These are phyloP conservation scores for Acanthacorydalis orientalis DNA, from an alignment of 2,888 invertebrate species.

Conservation along the genomic window DNA sequence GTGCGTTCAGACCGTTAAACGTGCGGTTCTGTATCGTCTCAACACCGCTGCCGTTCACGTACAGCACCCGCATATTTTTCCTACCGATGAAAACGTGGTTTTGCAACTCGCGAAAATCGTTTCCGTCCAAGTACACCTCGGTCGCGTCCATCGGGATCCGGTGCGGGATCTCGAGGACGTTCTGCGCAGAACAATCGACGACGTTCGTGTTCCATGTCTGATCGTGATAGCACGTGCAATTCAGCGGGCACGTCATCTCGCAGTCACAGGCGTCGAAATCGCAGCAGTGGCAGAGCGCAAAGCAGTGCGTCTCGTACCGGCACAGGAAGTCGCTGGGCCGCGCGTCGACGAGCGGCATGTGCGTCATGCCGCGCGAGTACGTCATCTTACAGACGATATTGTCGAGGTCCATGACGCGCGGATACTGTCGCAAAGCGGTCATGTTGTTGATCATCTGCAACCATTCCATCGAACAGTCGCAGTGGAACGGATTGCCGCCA, in stretches of 20 bases:
- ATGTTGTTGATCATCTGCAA: constrained; percentile 76
- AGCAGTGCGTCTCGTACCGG: constrained; percentile 84
- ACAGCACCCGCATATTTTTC: constrained; percentile 73
- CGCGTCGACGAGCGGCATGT: constrained; percentile 59
- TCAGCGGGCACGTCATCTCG: constrained; percentile 88
- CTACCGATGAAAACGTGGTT: constrained; percentile 80
- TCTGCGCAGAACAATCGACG: constrained; percentile 75
- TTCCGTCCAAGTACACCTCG: constrained; percentile 82
- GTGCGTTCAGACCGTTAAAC: constrained; percentile 67
- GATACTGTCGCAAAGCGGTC: constrained; percentile 67
- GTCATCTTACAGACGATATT: constrained; percentile 79
- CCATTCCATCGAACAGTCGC: constrained; percentile 95
- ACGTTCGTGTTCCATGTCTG: constrained; percentile 86
- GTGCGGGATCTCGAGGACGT: constrained; percentile 60
- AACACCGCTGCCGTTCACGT: constrained; percentile 70
- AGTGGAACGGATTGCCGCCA: constrained; percentile 85
- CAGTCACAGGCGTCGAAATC: constrained; percentile 94
- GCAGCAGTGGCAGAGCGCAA: constrained; percentile 88
- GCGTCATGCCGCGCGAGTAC: constrained; percentile 59
- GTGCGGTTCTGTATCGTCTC: constrained; percentile 77
- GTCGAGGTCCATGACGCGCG: constrained; percentile 74
- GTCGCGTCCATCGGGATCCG: constrained; percentile 90
- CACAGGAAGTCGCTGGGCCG: constrained; percentile 77
- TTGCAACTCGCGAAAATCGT: constrained; percentile 67
- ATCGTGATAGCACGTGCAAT: constrained; percentile 90